Evolutionary conservation across 2,888 invertebrate species (phyloP), one percentile per base, ranked within the genome.

Genomic region (Synergus gifuensis): DNA sequence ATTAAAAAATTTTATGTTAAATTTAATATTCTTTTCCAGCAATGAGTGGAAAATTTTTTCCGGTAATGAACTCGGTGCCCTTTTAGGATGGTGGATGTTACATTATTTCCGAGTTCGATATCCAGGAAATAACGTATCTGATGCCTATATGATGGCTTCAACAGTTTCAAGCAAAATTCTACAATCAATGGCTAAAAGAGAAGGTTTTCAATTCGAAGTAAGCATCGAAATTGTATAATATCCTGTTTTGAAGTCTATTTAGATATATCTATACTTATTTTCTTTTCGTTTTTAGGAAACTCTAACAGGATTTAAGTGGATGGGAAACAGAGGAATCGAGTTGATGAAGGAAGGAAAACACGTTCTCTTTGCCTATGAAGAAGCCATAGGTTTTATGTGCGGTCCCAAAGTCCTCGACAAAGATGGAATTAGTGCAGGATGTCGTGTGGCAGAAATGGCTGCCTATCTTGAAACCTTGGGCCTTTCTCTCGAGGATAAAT

Each of bases 251-350:
- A 79, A 18, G 49, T 69, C 40, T 58, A 78, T 14, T 18, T 14
- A 28, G 44, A 76, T 66, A 64, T 67, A 69, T 60, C 11, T 62
- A 73, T 58, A 73, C 46, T 49, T 22, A 42, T 58, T 40, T 58
- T 78, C 12, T 18, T 80, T 46, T 79, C 49, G 36, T 86, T 95
- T 95, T 84, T 94, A 83, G 93, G 98, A 99, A 93, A 99, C 99
- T 0, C 94, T 99, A 77, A 99, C 99, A 0, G 99, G 99, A 0
- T 99, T 99, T 91, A 99, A 99, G 90, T 99, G 99, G 99, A 98
- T 99, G 97, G 99, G 98, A 93, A 99, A 99, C 92, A 95, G 95
- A 88, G 94, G 97, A 0, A 93, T 95, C 46, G 95, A 98, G 8
- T 92, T 98, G 78, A 92, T 95, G 54, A 93, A 94, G 79, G 92